These are phyloP conservation scores for Microplitis deprimator DNA, from an alignment of 2,888 invertebrate species.

Conservation along the genomic window DNA sequence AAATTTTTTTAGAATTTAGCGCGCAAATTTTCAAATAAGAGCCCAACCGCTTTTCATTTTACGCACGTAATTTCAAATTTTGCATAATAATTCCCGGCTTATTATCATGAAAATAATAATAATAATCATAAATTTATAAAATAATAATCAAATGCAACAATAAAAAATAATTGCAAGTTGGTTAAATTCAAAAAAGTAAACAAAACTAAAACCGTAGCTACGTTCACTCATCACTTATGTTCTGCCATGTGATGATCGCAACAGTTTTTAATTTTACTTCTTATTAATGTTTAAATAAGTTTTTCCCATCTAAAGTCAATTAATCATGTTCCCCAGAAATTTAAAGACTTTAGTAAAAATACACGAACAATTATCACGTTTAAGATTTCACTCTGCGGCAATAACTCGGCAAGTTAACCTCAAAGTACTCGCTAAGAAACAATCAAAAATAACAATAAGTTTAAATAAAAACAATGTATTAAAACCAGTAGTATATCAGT, in stretches of 20 bases:
- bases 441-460: neutral
- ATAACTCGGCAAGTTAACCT: slow-evolving; percentile 1
- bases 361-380: neutral
- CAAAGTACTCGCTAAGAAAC: neutral
- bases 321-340: neutral
- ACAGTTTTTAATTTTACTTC: neutral
- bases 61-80: too few relatives aligned
- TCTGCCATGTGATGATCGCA: neutral
- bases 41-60: too few relatives aligned
- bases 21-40: too few relatives aligned
- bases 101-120: too few relatives aligned
- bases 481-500: neutral
- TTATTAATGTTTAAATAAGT: neutral
- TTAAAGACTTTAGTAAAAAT: neutral
- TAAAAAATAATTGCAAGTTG: too few relatives aligned
- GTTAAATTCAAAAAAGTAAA: too few relatives aligned
- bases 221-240: too few relatives aligned
- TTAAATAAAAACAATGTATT: neutral
- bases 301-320: neutral
- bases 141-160: too few relatives aligned
- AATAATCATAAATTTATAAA: too few relatives aligned
- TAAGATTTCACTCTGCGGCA: neutral
- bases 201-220: too few relatives aligned
- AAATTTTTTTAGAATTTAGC: too few relatives aligned
- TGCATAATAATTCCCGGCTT: too few relatives aligned